phyloP scores from a whole-genome alignment of 2,888 invertebrate species.

The Venusia cambrica region DNA sequence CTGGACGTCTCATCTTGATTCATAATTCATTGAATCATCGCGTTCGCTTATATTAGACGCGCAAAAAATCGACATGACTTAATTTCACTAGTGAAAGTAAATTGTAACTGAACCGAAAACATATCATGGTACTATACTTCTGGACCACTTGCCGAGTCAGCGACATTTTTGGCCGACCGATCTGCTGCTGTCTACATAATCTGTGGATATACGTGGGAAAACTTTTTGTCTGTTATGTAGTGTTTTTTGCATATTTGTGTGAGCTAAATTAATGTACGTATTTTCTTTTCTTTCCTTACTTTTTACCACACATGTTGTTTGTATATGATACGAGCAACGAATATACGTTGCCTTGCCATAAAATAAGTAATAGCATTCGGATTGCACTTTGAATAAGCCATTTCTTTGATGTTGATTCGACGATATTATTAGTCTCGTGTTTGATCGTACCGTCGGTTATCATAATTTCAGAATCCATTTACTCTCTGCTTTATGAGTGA shows the following conservation, averaged over 20 bases:
- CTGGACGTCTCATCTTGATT: conserved; percentile 22
- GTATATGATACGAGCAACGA: too few relatives aligned
- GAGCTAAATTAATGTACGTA: too few relatives aligned
- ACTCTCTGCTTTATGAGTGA: conserved; percentile 10
- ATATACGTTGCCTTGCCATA: conserved; percentile 30
- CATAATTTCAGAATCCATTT: conserved; percentile 18
- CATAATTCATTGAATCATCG: conserved; percentile 29
- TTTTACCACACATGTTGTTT: too few relatives aligned
- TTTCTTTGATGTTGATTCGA: conserved; percentile 33
- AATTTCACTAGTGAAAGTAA: conserved; percentile 28
- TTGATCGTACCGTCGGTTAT: conserved; percentile 22
- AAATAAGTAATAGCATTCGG: conserved; percentile 34
- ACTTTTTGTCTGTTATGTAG: too few relatives aligned
- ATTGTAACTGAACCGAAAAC: conserved; percentile 22
- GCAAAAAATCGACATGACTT: conserved; percentile 28
- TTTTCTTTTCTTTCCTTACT: too few relatives aligned
- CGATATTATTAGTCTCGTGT: conserved; percentile 26
- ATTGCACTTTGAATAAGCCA: conserved; percentile 34
- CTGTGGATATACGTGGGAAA: too few relatives aligned
- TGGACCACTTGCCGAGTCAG: conserved; percentile 20
- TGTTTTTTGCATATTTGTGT: too few relatives aligned
- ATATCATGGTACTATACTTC: conserved; percentile 19
- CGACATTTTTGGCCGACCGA: too few relatives aligned
- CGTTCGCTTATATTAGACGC: conserved; percentile 21
- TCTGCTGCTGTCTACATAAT: too few relatives aligned